phyloP scores from a whole-genome alignment of 2,797 vertebrate genomes.

The Oreonectes daqikongensis region DNA sequence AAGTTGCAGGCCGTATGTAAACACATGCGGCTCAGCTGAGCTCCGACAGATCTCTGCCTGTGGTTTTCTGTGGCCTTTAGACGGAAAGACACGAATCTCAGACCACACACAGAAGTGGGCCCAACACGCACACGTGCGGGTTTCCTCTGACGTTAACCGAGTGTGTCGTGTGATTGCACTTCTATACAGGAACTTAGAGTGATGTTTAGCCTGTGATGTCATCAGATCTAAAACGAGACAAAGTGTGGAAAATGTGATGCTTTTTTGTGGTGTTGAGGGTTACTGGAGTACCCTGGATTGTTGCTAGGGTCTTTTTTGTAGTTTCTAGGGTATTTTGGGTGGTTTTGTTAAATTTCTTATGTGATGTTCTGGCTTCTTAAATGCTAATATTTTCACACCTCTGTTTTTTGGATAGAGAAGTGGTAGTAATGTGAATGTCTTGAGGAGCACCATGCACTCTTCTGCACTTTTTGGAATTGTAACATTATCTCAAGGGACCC shows the following conservation, averaged over 20 bases:
- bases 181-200: neutral
- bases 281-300: too few species aligned
- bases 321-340: too few species aligned
- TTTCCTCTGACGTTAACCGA: neutral
- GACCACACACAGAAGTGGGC: neutral
- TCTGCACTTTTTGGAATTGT: neutral
- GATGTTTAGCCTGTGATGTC: neutral
- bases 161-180: too few species aligned
- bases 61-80: constrained; percentile 34
- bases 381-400: neutral
- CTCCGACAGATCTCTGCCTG: constrained; percentile 11
- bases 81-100: neutral
- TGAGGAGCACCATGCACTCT: neutral
- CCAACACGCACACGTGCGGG: neutral
- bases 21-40: constrained; percentile 64
- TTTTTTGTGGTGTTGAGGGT: too few species aligned
- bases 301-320: too few species aligned
- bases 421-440: neutral
- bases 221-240: too few species aligned
- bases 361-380: too few species aligned
- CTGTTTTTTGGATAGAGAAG: neutral
- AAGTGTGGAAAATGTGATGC: too few species aligned
- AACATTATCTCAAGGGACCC: neutral
- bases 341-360: too few species aligned
- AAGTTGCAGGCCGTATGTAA: constrained; percentile 62